Conservation (phyloP, 2,888 invertebrate genomes). For the Uropetala carovei region DNA sequence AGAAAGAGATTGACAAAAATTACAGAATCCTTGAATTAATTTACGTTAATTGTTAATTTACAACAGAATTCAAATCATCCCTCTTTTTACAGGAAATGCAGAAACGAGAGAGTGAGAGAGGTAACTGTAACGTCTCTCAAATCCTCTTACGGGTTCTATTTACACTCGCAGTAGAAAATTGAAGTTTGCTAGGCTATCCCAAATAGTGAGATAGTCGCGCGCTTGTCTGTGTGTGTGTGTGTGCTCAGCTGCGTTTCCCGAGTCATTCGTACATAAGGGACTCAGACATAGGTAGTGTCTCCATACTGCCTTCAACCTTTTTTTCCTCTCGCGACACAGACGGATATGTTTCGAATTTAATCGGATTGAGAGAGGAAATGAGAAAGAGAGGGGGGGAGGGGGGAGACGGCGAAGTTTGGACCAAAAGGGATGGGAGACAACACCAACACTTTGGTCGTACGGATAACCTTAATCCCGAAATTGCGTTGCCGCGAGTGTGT, state of each 20-base stretch:
- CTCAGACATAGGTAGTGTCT: too few relatives aligned
- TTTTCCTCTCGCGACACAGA: too few relatives aligned
- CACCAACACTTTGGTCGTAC: background rate
- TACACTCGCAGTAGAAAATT: background rate
- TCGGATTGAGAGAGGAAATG: too few relatives aligned
- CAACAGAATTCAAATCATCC: background rate
- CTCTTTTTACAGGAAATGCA: background rate
- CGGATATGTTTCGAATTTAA: too few relatives aligned
- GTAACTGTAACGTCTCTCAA: background rate
- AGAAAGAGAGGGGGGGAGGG: too few relatives aligned
- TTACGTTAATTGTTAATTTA: background rate
- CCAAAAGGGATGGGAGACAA: background rate
- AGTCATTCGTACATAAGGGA: background rate
- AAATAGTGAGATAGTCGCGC: background rate
- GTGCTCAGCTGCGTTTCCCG: background rate
- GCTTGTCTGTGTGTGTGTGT: background rate
- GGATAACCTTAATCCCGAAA: background rate
- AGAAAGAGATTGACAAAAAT: background rate
- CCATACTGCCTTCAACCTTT: too few relatives aligned
- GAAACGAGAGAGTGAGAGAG: background rate
- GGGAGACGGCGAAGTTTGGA: background rate
- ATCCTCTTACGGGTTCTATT: background rate
- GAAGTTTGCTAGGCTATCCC: slow-evolving; percentile 3
- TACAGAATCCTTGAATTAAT: background rate
- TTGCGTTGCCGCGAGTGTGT: background rate